A percentile compares a stretch with the other conserved stretches of the same genome.
phyloP scores from a whole-genome alignment of 2,113 vertebrate genomes.

The Cryptotis parvus region DNA sequence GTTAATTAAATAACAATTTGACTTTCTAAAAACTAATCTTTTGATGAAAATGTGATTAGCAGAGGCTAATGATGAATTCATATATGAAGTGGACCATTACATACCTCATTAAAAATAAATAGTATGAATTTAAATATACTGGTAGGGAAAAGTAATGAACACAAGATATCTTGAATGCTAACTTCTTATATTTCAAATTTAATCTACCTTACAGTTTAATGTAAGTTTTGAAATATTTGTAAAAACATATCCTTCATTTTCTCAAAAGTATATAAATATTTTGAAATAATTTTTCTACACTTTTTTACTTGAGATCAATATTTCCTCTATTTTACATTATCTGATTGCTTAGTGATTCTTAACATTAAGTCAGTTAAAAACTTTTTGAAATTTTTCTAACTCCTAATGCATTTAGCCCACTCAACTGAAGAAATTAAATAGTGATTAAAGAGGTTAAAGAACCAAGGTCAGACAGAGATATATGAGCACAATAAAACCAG shows the following conservation, averaged over 20 bases:
- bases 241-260: neutral
- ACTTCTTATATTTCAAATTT: slow-evolving; percentile 43
- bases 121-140: slow-evolving; percentile 55
- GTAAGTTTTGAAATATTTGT: slow-evolving; percentile 30
- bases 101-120: slow-evolving; percentile 73
- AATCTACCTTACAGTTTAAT: neutral
- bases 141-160: slow-evolving; percentile 68
- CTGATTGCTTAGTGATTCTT: neutral
- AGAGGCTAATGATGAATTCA: slow-evolving; percentile 66
- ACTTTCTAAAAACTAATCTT: slow-evolving; percentile 74
- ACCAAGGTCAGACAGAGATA: neutral
- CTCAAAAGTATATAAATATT: neutral
- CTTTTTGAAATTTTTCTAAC: neutral
- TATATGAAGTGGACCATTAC: slow-evolving; percentile 69
- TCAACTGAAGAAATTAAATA: neutral
- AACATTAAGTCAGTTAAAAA: neutral
- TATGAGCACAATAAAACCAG: neutral
- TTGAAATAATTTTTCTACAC: neutral
- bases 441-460: neutral
- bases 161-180: slow-evolving; percentile 8
- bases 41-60: slow-evolving; percentile 71
- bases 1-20: slow-evolving; percentile 77
- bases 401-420: neutral
- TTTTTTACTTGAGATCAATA: neutral
- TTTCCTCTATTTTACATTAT: neutral